Base-by-base conservation (phyloP, 2,888 invertebrate genomes). In the Drosophila atripex region DNA sequence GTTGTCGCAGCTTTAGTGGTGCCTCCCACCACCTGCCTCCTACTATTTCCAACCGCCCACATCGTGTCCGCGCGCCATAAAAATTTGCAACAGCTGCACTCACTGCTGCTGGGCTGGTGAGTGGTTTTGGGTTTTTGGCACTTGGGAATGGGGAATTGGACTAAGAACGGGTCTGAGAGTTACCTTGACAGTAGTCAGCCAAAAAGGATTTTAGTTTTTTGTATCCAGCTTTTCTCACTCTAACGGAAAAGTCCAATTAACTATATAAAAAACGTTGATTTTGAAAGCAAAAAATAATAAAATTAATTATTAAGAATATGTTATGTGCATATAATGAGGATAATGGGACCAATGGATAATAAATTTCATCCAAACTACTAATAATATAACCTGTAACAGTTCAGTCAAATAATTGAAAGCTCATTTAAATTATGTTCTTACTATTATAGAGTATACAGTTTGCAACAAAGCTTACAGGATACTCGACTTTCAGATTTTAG, bases 31-130 rank as follows among this genome's bases (percentile, higher is more conserved):
- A 16, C 14, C 49, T 9, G 4, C 25, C 46, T 12, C 8, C 3
- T 38, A 23, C 11, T 11, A 11, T 39, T 16, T 18, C 28, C 35
- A 38, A 43, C 73, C 70, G 76, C 80, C 87, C 87, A 78, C 80
- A 85, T 78, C 71, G 85, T 80, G 80, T 80, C 80, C 80, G 82
- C 87, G 87, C 73, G 76, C 86, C 79, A 87, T 85, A 80, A 82
- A 82, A 82, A 87, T 82, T 87, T 82, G 86, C 80, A 85, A 86
- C 87, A 80, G 87, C 86, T 80, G 80, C 85, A 73, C 73, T n/a
- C 38, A n/a, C 25, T 16, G 43, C 59, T 54, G 16, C 32, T 23
- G 64, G 51, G 49, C 35, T 28, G 28, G 64, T 21, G 32, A 46
- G 38, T 32, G 64, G 25, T 41, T 23, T 9, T 25, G 16, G 41